Evolutionary conservation across 2,888 invertebrate genomes (phyloP), one percentile per base, ranked within the genome.

Genomic region (Lasioglossum morio): DNA sequence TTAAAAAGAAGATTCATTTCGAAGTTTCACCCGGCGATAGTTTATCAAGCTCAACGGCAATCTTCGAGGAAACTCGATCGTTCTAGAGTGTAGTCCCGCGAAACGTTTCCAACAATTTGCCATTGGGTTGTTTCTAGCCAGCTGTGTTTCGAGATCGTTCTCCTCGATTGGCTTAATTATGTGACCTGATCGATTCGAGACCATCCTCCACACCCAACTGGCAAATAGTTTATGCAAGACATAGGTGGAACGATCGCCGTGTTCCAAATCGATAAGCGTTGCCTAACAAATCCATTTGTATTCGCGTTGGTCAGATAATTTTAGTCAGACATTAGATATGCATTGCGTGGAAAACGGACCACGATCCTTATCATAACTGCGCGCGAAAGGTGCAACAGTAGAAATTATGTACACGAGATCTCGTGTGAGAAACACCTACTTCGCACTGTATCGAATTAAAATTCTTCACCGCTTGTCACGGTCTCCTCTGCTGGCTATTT

Each of bases 1-100:
- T 80, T 66, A 66, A 77, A 76, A 79, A 77, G 27, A 69, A 69
- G 48, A 79, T 79, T 79, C 77, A 73, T 77, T 77, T 57, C 66
- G 19, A 69, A 46, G 46, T 70, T 70, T 30, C 40, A 12, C 0
- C 23, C 16, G n/a, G 53, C 37, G 70, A 66, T 72, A 69, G 69
- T 70, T 27, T 57, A 77, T 84, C 66, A 60, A 76, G 72, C 16
- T 72, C 63, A 66, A 72, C 66, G 40, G 77, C 69, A 75, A 69
- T 57, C 69, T 70, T 40, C 57, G 43, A 34, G 27, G 43, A n/a
- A 72, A 76, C 46, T 43, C 75, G 46, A 79, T 72, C 57, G 27
- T 5, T 37, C 19, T 37, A 19, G 66, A 63, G 63, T 66, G 27
- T 66, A 66, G 69, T 46, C n/a, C 23, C 19, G 37, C 0, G 5